phyloP scores from a whole-genome alignment of 2,888 invertebrate species.

The Cheilosia impressa region DNA sequence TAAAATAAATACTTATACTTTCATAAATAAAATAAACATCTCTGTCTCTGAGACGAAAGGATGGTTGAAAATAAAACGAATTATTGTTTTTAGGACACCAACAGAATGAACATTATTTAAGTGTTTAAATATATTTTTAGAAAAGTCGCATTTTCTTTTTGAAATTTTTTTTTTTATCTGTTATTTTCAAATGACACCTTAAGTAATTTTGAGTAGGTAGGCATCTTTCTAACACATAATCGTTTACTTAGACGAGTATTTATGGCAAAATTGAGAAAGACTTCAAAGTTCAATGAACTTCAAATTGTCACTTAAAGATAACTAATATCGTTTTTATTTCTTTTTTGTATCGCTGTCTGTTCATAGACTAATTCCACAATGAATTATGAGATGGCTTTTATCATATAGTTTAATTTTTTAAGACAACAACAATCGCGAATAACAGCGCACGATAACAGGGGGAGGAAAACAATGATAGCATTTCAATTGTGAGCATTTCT shows the following conservation, averaged over 20 bases:
- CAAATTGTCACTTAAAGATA: neutral
- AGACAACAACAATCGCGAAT: no score
- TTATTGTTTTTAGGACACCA: no score
- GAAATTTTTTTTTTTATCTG: neutral
- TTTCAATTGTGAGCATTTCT: neutral
- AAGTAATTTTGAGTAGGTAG: neutral
- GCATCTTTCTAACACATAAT: neutral
- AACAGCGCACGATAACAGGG: no score
- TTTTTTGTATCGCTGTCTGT: neutral
- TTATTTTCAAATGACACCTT: no score
- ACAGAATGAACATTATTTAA: no score
- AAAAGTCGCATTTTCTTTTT: neutral
- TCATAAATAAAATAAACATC: neutral
- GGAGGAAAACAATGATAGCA: no score
- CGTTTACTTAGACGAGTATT: neutral
- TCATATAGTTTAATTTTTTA: no score
- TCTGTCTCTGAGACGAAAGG: neutral
- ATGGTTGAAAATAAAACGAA: neutral
- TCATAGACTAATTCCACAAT: neutral
- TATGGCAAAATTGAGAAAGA: neutral
- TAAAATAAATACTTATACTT: conserved; percentile 7
- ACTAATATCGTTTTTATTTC: neutral
- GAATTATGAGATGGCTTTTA: neutral
- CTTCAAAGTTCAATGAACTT: neutral
- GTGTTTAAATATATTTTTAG: no score